These are phyloP conservation scores for Hyperopisus bebe DNA, from an alignment of 2,113 vertebrate species.

Conservation along the genomic window DNA sequence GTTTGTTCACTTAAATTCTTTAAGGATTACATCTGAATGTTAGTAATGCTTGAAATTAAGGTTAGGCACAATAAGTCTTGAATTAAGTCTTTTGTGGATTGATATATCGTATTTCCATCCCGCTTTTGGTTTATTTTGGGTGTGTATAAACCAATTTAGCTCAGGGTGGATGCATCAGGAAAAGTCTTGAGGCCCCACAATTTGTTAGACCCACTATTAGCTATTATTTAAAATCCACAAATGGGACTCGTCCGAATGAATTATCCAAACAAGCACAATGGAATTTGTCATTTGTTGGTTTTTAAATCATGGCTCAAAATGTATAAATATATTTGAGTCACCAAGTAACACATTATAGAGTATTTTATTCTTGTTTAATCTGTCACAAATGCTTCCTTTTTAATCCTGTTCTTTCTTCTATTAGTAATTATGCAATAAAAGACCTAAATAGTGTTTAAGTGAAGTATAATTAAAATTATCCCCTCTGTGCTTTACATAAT, in stretches of 20 bases:
- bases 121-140: background rate
- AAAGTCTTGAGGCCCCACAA: background rate
- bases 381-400: background rate
- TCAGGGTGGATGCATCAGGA: background rate
- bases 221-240: background rate
- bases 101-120: background rate
- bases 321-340: background rate
- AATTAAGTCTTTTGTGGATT: constrained; percentile 1
- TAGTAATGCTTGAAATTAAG: background rate
- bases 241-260: background rate
- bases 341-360: background rate
- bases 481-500: background rate
- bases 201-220: background rate
- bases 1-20: background rate
- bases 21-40: background rate
- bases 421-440: background rate
- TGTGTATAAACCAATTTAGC: background rate
- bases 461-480: background rate
- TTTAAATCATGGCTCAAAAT: background rate
- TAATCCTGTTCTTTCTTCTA: background rate
- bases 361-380: background rate
- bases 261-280: background rate
- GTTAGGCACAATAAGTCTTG: background rate
- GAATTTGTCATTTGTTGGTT: background rate
- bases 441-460: background rate